These are phyloP conservation scores for Lepidurus arcticus DNA, from an alignment of 1,140 invertebrate species.

Conservation along the genomic window DNA sequence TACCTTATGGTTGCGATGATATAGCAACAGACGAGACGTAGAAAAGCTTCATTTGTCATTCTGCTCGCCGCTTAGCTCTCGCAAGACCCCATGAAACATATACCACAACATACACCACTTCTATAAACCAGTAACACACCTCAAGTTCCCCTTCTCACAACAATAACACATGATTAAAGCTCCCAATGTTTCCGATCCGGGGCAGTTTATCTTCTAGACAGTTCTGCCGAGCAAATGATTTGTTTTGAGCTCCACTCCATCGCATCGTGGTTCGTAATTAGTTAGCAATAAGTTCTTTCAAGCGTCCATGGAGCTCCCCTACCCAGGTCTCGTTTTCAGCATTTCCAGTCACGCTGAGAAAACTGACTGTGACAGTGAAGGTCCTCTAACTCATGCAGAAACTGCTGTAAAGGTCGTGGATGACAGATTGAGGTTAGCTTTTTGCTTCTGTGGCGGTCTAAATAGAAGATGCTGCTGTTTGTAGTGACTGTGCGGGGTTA, in stretches of 20 bases:
- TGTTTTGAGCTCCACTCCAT: too few species aligned
- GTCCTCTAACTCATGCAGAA: not conserved
- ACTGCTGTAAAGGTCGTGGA: not conserved
- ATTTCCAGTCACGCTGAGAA: not conserved
- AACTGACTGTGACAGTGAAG: not conserved
- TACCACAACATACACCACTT: not conserved
- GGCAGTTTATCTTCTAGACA: too few species aligned
- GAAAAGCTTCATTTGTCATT: constrained; percentile 9
- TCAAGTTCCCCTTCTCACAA: not conserved
- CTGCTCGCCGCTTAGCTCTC: not conserved
- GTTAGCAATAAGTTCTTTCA: too few species aligned
- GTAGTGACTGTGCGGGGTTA: not conserved
- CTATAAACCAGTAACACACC: not conserved
- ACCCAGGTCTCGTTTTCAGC: too few species aligned
- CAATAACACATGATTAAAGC: not conserved
- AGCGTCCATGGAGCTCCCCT: too few species aligned
- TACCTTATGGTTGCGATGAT: not conserved
- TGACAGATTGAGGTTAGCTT: constrained; percentile 2
- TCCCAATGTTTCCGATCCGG: not conserved
- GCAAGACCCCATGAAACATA: not conserved
- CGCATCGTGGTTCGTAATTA: too few species aligned
- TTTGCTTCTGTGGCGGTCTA: not conserved
- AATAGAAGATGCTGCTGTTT: too few species aligned
- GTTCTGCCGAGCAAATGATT: too few species aligned
- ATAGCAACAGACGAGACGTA: not conserved